These are phyloP conservation scores for Ameiurus melas DNA, from an alignment of 2,113 vertebrate species.

Conservation along the genomic window DNA sequence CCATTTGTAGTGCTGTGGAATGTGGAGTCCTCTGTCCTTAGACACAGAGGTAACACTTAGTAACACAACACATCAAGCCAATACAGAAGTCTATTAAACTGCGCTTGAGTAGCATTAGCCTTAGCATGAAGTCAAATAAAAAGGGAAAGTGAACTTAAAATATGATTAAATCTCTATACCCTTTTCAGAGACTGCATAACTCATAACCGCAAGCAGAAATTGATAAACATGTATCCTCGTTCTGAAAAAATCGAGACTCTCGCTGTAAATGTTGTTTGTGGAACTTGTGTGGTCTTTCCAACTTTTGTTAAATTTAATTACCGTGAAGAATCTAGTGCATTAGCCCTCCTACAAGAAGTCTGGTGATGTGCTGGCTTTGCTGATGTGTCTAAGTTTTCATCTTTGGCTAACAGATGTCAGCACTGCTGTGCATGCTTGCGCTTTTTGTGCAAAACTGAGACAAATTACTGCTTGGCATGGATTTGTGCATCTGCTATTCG, in stretches of 20 bases:
- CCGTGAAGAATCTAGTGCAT: conserved; percentile 2
- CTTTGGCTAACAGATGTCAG: conserved; percentile 49
- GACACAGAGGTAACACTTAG: too few species aligned
- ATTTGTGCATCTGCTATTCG: conserved; percentile 55
- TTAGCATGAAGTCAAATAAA: not conserved
- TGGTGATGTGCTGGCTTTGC: conserved; percentile 38
- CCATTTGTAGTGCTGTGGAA: too few species aligned
- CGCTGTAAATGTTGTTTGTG: not conserved
- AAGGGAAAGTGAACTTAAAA: not conserved
- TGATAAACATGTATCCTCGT: not conserved
- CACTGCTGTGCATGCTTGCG: conserved; percentile 33
- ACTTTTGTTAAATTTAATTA: conserved; percentile 6
- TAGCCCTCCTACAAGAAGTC: not conserved
- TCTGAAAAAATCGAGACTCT: not conserved
- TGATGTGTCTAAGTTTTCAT: conserved; percentile 36
- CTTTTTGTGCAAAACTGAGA: conserved; percentile 58
- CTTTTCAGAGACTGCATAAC: not conserved
- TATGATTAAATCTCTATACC: not conserved
- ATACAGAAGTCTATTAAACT: not conserved
- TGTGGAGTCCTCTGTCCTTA: too few species aligned
- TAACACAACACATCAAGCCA: not conserved
- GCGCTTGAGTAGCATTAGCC: not conserved
- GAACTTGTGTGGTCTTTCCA: not conserved
- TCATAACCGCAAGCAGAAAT: not conserved
- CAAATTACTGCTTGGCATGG: conserved; percentile 58